Evolutionary conservation across 2,113 vertebrate species (phyloP).

Genomic region (Helogale parvula): DNA sequence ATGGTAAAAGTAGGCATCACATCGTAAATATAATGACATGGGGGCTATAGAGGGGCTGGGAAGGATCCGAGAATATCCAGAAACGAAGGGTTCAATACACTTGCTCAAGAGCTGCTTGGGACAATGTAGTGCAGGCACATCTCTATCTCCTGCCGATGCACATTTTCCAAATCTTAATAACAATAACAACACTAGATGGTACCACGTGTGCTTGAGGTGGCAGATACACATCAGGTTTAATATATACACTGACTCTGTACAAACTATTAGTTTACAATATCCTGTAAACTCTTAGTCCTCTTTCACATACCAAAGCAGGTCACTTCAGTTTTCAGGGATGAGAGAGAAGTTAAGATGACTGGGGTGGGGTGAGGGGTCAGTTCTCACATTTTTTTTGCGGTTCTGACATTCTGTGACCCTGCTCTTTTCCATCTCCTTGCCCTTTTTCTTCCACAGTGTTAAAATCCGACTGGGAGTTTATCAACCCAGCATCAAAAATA

Average conservation of each 20-base stretch:
- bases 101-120: not conserved
- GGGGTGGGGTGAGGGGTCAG: not conserved
- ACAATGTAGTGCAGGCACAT: not conserved
- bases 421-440: not conserved
- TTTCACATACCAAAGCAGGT: not conserved
- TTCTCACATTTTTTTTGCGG: not conserved
- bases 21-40: not conserved
- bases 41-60: not conserved
- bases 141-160: not conserved
- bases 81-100: not conserved
- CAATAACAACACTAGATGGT: not conserved
- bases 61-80: not conserved
- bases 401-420: not conserved
- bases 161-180: not conserved
- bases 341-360: not conserved
- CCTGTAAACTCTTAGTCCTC: not conserved
- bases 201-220: not conserved
- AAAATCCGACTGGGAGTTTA: constrained; percentile 64
- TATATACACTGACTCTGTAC: too few relatives aligned
- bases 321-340: not conserved
- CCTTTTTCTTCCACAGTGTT: not conserved
- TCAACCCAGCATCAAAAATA: constrained; percentile 52
- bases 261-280: too few relatives aligned
- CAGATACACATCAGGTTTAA: not conserved
- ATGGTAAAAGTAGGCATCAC: not conserved